Evolutionary conservation across 2,888 invertebrate species (phyloP), one percentile per base, ranked within the genome.

Genomic region (Yponomeuta sedellus): DNA sequence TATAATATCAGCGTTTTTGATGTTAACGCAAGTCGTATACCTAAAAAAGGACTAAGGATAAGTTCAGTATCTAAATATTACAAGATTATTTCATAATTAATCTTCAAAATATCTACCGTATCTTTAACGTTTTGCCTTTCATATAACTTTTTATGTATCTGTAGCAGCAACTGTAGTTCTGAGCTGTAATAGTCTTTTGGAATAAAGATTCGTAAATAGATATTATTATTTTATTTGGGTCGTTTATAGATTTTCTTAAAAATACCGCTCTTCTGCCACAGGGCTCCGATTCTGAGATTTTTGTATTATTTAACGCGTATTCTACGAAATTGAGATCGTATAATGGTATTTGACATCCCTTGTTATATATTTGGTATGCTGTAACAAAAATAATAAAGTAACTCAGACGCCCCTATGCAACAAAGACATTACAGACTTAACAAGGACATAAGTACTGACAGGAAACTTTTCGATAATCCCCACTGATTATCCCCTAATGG

Each of bases 341-440:
- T 59, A 80, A 40, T 1, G 88, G 89, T 68, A 89, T 88, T 75
- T 81, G 76, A 69, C 89, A 88, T 2, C 88, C 88, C 1, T 75
- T 73, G 10, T 85, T 87, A 61, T 82, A 69, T 62, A 89, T 70
- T 74, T 83, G 74, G 63, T 73, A 71, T 16, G 67, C 85, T 86
- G 75, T 34, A 34, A 34, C 34, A 34, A 34, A 34, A 34, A 34
- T 34, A 34, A 8, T 34, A 34, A 34, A 34, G 8, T 34, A 34
- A 0, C 34, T 34, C 34, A 34, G 5, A 34, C 8, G 34, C 34
- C 1, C 2, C 34, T 8, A 8, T 34, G 34, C 34, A 34, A 1
- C 28, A 28, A 28, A 5, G 28, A 28, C 28, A 28, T 28, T 28
- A 28, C 28, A 5, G 28, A 28, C 5, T 2, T 4, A 28, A 28